Conservation (phyloP, 2,113 vertebrate species). For the Salvelinus fontinalis region DNA sequence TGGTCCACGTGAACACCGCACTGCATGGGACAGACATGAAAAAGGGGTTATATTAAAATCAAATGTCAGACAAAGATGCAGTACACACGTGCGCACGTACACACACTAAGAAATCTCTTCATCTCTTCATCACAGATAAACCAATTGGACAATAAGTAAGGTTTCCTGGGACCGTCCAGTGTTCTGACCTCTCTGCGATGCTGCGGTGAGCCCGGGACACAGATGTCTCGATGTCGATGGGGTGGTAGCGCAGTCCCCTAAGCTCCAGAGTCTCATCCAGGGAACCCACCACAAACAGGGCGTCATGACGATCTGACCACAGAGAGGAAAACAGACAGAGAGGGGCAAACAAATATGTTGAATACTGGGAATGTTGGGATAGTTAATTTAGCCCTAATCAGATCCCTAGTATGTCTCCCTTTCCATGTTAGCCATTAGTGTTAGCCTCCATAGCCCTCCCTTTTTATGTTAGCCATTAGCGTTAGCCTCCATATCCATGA, state of each 20-base stretch:
- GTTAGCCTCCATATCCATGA: not conserved
- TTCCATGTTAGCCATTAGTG: not conserved
- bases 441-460: not conserved
- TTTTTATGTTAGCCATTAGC: not conserved
- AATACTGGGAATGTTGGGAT: not conserved
- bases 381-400: too few relatives aligned
- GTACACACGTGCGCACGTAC: not conserved
- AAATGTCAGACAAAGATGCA: not conserved
- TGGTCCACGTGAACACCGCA: slow-evolving; percentile 98
- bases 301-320: slow-evolving; percentile 91
- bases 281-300: slow-evolving; percentile 92
- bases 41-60: not conserved
- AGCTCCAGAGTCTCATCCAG: slow-evolving; percentile 95
- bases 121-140: not conserved
- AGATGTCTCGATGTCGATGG: slow-evolving; percentile 93
- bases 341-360: not conserved
- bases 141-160: not conserved
- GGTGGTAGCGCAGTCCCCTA: slow-evolving; percentile 92
- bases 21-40: slow-evolving; percentile 60
- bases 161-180: not conserved
- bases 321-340: not conserved
- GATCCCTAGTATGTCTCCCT: not conserved
- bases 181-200: slow-evolving; percentile 95
- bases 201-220: slow-evolving; percentile 94
- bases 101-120: not conserved